phyloP scores from a whole-genome alignment of 2,888 invertebrate species.

The Ethmia dodecea region DNA sequence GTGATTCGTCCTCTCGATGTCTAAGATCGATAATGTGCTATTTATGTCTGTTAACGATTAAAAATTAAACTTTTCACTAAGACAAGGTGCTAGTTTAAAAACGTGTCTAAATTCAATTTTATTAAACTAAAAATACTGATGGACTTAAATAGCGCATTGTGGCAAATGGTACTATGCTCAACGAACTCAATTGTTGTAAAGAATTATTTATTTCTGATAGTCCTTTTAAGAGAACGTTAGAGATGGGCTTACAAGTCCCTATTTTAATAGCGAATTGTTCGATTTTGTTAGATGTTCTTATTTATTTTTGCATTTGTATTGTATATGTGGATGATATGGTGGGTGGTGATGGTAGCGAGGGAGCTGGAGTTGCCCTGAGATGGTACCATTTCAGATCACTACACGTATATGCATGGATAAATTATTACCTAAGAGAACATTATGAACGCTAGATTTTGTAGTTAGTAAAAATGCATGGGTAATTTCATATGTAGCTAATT shows the following conservation, averaged over 20 bases:
- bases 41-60: slow-evolving; percentile 18
- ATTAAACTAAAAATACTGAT: slow-evolving; percentile 13
- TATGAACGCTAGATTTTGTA: slow-evolving; percentile 59
- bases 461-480: slow-evolving; percentile 56
- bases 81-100: slow-evolving; percentile 34
- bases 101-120: slow-evolving; percentile 13
- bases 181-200: too few relatives aligned
- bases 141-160: slow-evolving; percentile 30
- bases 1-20: slow-evolving; percentile 47
- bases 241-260: too few relatives aligned
- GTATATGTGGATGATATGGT: background rate
- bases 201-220: too few relatives aligned
- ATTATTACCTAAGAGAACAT: slow-evolving; percentile 37
- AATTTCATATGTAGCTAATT: slow-evolving; percentile 41
- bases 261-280: background rate
- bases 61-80: slow-evolving; percentile 18
- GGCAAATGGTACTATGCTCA: slow-evolving; percentile 5
- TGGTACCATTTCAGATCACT: slow-evolving; percentile 5
- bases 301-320: background rate
- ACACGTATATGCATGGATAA: slow-evolving; percentile 9
- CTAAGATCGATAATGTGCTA: slow-evolving; percentile 22
- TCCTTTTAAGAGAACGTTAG: too few relatives aligned
- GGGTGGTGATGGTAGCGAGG: too few relatives aligned
- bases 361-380: too few relatives aligned
- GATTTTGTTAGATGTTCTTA: background rate